These are phyloP conservation scores for Leptinotarsa texana DNA, from an alignment of 1,140 invertebrate genomes.

Conservation along the genomic window DNA sequence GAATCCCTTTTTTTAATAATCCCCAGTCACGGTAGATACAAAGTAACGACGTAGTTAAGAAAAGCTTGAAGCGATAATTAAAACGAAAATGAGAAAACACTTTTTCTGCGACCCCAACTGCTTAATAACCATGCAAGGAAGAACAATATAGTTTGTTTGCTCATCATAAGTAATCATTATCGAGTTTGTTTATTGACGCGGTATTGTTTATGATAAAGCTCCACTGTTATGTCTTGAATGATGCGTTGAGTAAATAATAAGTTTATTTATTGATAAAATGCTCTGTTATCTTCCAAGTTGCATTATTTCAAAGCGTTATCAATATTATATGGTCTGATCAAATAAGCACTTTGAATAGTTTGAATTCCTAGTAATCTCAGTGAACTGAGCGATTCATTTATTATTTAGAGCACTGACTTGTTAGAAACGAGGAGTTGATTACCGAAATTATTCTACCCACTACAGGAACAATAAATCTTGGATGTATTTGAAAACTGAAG, in stretches of 20 bases:
- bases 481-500: background rate
- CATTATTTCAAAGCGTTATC: constrained; percentile 6
- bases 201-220: background rate
- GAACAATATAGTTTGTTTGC: constrained; percentile 3
- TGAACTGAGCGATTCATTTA: background rate
- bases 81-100: background rate
- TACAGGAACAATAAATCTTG: background rate
- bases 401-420: background rate
- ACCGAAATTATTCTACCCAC: background rate
- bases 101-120: no score
- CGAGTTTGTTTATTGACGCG: no score
- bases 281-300: background rate
- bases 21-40: background rate
- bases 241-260: background rate
- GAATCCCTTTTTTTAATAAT: background rate
- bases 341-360: background rate
- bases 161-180: background rate
- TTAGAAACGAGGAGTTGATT: background rate
- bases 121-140: background rate
- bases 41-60: background rate
- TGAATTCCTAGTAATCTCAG: background rate
- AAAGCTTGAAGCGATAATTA: background rate
- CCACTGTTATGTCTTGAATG: background rate
- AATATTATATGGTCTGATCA: background rate
- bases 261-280: background rate